Conservation (phyloP, 2,113 vertebrate genomes). For the Microcebus ravelobensis region DNA sequence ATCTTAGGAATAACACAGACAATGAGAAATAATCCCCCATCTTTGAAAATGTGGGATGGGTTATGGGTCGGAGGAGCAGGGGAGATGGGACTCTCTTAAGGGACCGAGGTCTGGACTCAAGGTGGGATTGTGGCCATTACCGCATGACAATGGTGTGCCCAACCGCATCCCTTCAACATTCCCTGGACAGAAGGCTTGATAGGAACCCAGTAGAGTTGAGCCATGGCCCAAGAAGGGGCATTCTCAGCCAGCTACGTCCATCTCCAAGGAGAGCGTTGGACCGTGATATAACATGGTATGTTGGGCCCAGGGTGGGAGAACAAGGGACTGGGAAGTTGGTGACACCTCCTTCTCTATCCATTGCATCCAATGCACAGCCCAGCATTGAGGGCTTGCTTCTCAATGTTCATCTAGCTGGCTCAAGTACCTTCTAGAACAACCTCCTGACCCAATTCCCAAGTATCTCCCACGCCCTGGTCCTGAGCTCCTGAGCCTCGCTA, state of each 20-base stretch:
- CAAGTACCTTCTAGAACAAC: not conserved
- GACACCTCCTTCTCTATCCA: not conserved
- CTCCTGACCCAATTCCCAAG: not conserved
- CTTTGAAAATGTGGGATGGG: not conserved
- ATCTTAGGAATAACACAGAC: not conserved
- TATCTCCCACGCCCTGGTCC: not conserved
- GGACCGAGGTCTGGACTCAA: not conserved
- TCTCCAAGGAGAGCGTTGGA: not conserved
- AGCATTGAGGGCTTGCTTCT: not conserved
- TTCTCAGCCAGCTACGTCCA: not conserved
- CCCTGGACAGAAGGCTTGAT: not conserved
- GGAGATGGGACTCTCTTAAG: not conserved
- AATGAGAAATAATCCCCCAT: not conserved
- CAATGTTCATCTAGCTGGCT: not conserved
- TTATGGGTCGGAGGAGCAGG: no score
- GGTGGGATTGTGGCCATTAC: not conserved
- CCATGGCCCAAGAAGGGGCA: not conserved
- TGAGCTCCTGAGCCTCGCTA: not conserved
- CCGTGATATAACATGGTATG: accelerated
- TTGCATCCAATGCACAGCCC: not conserved
- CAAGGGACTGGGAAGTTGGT: not conserved
- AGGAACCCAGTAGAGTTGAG: not conserved
- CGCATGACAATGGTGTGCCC: not conserved
- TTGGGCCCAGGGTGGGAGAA: not conserved
- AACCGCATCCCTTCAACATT: not conserved